A percentile compares a stretch with the other conserved stretches of the same genome.
These are phyloP conservation scores for Ephydatia muelleri DNA, from an alignment of 37 sponge, comb jelly and placozoan species.

Conservation along the genomic window DNA sequence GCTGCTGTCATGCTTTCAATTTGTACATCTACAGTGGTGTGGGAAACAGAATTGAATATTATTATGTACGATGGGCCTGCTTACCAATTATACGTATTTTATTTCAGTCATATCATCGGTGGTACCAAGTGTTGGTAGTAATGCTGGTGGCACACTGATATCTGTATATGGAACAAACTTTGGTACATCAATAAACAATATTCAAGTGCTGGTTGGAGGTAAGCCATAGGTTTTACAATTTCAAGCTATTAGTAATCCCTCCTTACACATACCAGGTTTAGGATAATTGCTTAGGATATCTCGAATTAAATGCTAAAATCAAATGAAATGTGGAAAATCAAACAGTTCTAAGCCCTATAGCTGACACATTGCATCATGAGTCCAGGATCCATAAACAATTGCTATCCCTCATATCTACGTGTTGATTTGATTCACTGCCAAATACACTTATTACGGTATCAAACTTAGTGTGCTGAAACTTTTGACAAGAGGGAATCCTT, in stretches of 20 bases:
- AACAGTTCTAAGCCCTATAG: too few species aligned
- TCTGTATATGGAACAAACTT: slow-evolving; percentile 35
- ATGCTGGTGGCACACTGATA: slow-evolving; percentile 63
- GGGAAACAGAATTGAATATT: neutral
- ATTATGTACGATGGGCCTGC: neutral
- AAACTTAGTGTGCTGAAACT: too few species aligned
- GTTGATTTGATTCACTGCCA: too few species aligned
- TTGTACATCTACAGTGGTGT: too few species aligned
- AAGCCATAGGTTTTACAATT: neutral
- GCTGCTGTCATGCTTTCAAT: too few species aligned
- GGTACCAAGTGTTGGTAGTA: slow-evolving; percentile 47
- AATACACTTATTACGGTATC: too few species aligned
- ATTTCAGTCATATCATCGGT: slow-evolving; percentile 52
- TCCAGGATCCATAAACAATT: too few species aligned
- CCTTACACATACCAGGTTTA: neutral
- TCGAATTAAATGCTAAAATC: too few species aligned
- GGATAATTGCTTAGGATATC: neutral
- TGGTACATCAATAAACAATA: neutral
- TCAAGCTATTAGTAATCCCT: neutral
- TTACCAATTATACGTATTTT: neutral
- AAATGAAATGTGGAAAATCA: too few species aligned
- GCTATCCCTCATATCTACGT: too few species aligned
- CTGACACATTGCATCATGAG: too few species aligned
- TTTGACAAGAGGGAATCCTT: neutral
- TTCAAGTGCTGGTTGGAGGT: slow-evolving; percentile 65